Percentiles rank a stretch among this genome's conserved stretches.
Conservation (phyloP, 2,797 vertebrate genomes). For the Acanthornis magna region DNA sequence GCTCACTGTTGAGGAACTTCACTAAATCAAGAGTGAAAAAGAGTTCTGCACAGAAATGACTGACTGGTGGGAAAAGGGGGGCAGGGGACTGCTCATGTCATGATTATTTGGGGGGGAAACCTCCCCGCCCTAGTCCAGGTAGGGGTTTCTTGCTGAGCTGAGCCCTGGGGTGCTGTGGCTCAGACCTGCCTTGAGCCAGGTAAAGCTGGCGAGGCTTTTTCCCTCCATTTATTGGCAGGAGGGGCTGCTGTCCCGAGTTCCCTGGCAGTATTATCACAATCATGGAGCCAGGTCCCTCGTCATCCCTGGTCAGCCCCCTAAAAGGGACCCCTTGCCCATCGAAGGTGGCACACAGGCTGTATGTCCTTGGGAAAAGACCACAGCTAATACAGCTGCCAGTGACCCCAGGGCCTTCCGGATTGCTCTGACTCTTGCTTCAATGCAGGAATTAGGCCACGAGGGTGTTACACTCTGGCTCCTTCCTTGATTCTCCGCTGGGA, state of each 20-base stretch:
- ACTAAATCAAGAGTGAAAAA: not conserved
- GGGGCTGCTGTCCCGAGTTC: not conserved
- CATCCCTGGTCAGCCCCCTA: not conserved
- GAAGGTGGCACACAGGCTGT: not conserved
- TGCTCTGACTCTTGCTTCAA: not conserved
- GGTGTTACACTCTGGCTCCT: not conserved
- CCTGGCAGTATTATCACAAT: not conserved
- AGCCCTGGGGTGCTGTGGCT: not conserved
- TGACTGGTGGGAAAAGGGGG: not conserved
- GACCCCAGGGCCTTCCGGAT: not conserved
- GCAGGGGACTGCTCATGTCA: rapidly evolving
- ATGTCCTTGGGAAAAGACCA: not conserved
- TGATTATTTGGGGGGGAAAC: not conserved
- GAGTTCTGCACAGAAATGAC: not conserved
- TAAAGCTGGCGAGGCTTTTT: not conserved
- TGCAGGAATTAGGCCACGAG: not conserved
- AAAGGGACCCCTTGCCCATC: not conserved
- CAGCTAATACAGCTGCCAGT: not conserved
- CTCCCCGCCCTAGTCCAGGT: not conserved
- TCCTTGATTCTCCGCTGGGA: not conserved
- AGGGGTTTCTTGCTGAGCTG: not conserved
- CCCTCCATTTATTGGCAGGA: not conserved
- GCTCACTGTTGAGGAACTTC: not conserved
- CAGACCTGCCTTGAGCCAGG: not conserved
- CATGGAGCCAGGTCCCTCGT: rapidly evolving